Conservation (phyloP, 1,140 invertebrate genomes). For the Chrysopa pallens region DNA sequence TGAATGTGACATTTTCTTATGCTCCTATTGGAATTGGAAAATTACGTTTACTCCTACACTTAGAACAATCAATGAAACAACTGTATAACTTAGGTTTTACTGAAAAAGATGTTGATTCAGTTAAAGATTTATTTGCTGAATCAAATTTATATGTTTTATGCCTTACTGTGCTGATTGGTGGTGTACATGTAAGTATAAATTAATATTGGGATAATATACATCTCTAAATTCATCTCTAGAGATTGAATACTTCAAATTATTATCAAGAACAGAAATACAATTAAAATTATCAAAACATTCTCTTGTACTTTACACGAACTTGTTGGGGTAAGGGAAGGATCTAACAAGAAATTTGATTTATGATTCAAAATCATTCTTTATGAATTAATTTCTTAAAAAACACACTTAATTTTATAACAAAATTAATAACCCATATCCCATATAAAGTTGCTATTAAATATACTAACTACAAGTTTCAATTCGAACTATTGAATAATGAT, state of each 20-base stretch:
- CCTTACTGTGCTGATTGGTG: constrained; percentile 79
- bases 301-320: too few relatives aligned
- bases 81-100: constrained; percentile 68
- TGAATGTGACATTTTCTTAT: constrained; percentile 39
- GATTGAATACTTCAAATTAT: too few relatives aligned
- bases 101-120: constrained; percentile 88
- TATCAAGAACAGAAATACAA: too few relatives aligned
- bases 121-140: constrained; percentile 91
- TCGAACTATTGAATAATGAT: too few relatives aligned
- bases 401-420: too few relatives aligned
- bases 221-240: too few relatives aligned
- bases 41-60: constrained; percentile 55
- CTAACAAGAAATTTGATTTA: too few relatives aligned
- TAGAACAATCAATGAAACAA: constrained; percentile 58
- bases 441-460: too few relatives aligned
- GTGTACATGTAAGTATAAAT: constrained; percentile 68
- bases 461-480: too few relatives aligned
- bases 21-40: constrained; percentile 48
- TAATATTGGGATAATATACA: too few relatives aligned
- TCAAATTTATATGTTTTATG: constrained; percentile 88
- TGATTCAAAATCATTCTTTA: background rate
- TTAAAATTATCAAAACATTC: background rate
- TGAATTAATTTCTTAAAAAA: constrained; percentile 3
- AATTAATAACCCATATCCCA: too few relatives aligned
- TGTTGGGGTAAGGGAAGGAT: too few relatives aligned